Base-by-base conservation (phyloP, 2,113 vertebrate species). In the Malurus elegans region DNA sequence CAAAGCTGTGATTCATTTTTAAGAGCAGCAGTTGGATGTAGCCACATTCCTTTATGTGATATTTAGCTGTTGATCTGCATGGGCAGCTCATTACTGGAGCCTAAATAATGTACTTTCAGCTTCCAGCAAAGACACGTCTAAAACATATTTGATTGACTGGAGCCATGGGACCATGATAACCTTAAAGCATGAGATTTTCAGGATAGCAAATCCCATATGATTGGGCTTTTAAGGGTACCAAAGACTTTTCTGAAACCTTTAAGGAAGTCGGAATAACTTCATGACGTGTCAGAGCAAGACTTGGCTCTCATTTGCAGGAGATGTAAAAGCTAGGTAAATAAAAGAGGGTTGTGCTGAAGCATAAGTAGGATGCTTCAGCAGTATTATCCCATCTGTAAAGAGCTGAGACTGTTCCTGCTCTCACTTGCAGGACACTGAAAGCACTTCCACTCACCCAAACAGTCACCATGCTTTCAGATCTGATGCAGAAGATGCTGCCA, bases 261-360 rank as follows among this genome's bases (percentile, higher is more conserved):
- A 92, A 92, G 70, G 62, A 95, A 89, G 42, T 2, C 54, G 28
- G 50, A 53, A 82, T 70, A 92, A 76, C 58, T 91, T 94, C 81
- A 95, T n/a, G 62, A 95, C 47, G 69, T 96, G 84, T 92, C 64
- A 74, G 83, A 92, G 69, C 25, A 76, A 62, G 51, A 70, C 15
- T 13, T 88, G 67, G 50, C 42, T 94, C 29, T 83, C 71, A 51
- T 76, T 88, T 12, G 1, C 11, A 28, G 50, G 34, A 82, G 40
- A 66, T 45, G 21, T 79, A 89, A 84, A 87, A 87, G 17, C 19
- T 54, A 54, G 50, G 61, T 50, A 75, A 89, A 76, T 66, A 72
- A 61, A 72, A 70, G 51, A 69, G 26, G 8, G 13, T 57, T 62
- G 44, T 88, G 34, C 10, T 80, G 48, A 62, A 48, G 48, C 14